Evolutionary conservation across 23 tunicate species (phyloP).

Genomic region (Ascidia mentula): DNA sequence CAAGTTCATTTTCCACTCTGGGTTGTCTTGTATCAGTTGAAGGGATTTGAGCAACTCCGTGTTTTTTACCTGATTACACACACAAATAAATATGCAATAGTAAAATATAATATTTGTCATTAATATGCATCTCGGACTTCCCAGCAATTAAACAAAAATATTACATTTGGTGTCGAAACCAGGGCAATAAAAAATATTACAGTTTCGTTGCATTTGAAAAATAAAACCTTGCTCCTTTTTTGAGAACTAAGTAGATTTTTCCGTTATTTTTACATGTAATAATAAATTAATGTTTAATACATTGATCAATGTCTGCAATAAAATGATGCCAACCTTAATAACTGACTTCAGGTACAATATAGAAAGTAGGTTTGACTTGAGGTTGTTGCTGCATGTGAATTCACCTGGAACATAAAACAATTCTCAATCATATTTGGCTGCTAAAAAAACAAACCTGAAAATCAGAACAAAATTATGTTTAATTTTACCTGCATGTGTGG

Average conservation of each 20-base stretch:
- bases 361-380: not conserved
- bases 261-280: too few relatives aligned
- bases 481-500: slow-evolving; percentile 34
- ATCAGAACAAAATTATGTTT: not conserved
- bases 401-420: slow-evolving; percentile 9
- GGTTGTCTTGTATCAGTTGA: slow-evolving; percentile 26
- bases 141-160: too few relatives aligned
- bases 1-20: slow-evolving; percentile 36
- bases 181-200: too few relatives aligned
- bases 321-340: slow-evolving; percentile 32
- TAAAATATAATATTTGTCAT: too few relatives aligned
- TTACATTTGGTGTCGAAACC: too few relatives aligned
- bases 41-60: slow-evolving; percentile 19
- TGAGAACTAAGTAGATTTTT: too few relatives aligned
- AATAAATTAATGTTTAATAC: not conserved
- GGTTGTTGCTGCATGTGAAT: slow-evolving; percentile 1
- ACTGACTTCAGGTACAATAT: not conserved
- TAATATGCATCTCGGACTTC: too few relatives aligned
- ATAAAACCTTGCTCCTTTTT: too few relatives aligned
- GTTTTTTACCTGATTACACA: slow-evolving; percentile 27
- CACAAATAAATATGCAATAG: too few relatives aligned
- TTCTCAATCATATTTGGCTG: not conserved
- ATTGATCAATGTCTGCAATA: not conserved
- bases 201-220: too few relatives aligned
- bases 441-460: too few relatives aligned